Evolutionary conservation across 2,888 invertebrate species (phyloP), one percentile per base, ranked within the genome.

Genomic region (Melanchra persicariae): DNA sequence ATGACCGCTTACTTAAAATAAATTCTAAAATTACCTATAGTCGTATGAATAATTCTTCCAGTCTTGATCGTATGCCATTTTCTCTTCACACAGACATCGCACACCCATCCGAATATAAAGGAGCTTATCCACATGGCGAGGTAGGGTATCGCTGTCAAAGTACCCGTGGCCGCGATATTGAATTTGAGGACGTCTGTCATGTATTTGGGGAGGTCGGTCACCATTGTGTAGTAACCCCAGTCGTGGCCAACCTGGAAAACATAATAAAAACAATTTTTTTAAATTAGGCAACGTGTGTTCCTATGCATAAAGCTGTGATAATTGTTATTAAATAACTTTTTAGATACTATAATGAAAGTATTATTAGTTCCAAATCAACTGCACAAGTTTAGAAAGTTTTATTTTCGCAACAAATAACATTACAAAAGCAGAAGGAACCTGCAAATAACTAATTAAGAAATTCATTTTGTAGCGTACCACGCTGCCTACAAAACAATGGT

Each of bases 211-310:
- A 97, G 93, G 85, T 97, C 97, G 19, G 97, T 97, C 22, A 97
- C 97, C 96, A 97, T 97, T 2, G 97, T 97, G 86, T 97, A 97
- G 88, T 97, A 97, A 1, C 97, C 97, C 97, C 97, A 97, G 82
- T 97, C 96, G 82, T 96, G 96, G 24, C 96, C 96, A 40, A 96
- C 90, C 96, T 96, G 88, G 1, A 89, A 87, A 63, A 26, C 0
- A 69, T 55, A 64, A 19, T 15, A 1, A 6, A 12, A 43, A 1
- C 10, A 8, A 34, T 52, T 34, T 30, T 30, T 4, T 4, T 2
- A 30, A 4, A 30, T 6, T 8, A 34, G 9, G 9, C 1, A 34
- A 34, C 34, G 30, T 4, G 30, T 4, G 6, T 2, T 30, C 30
- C n/a, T n/a, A n/a, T n/a, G n/a, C n/a, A n/a, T n/a, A n/a, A n/a